Evolutionary conservation across 2,113 vertebrate genomes (phyloP), one percentile per base, ranked within the genome.

Genomic region (Tragelaphus scriptus): DNA sequence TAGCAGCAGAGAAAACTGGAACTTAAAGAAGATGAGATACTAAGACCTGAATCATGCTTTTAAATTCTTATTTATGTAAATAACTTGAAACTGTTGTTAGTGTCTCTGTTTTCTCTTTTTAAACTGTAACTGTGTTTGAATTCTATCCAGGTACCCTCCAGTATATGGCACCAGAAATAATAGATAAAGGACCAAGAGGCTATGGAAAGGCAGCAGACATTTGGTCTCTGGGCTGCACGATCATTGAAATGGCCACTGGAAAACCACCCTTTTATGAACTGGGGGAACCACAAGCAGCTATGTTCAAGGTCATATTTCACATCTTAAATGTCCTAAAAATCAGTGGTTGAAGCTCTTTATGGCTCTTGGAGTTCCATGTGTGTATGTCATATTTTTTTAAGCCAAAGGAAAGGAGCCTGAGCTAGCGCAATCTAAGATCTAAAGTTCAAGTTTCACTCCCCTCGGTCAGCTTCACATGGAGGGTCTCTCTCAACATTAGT

Each of bases 81-180:
- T 82, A 85, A 94, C 65, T 36, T 75, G 49, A 91, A 95, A 51
- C 11, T 63, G 15, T 53, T n/a, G 11, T 84, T 85, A 86, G 13
- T n/a, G 53, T 68, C 1, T 63, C 55, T 94, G 44, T 80, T 90
- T 93, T 63, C 65, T 92, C 94, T 44, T 12, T 32, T 32, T 63
- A 90, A 92, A 36, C 26, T 96, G 11, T 65, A 97, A 49, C 79
- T 84, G 2, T 94, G 7, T 98, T 95, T 97, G 15, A 95, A 80
- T 98, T 96, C 96, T 98, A 58, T 98, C 87, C 98, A 99, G 99
- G 99, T 93, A 99, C 99, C 5, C 99, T 99, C 91, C 99, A 99
- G 98, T 99, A 99, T 91, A 99, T 99, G 99, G 99, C 99, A 93
- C 99, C 99, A 40, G 99, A 99, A 98, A 99, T 99, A 93, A 99